Conservation (phyloP, 2,113 vertebrate genomes). For the Xyliphius kryptos region DNA sequence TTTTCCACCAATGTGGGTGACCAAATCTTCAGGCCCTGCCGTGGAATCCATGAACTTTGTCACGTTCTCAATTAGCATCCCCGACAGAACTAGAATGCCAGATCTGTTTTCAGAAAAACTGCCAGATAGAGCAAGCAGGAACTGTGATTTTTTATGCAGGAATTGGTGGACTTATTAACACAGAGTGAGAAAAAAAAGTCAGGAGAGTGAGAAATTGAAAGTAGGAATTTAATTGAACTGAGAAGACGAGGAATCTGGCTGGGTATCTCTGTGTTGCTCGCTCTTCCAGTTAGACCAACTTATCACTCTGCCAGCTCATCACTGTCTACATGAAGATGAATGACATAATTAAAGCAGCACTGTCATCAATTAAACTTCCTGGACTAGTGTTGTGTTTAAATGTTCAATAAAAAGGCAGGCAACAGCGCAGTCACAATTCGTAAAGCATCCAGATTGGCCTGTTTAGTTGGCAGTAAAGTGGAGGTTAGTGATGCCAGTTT, state of each 20-base stretch:
- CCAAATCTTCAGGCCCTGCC: not conserved
- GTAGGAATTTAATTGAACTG: conserved; percentile 22
- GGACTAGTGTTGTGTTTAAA: conserved; percentile 26
- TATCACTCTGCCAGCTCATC: conserved; percentile 30
- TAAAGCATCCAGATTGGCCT: conserved; percentile 25
- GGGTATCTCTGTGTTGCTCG: conserved; percentile 15
- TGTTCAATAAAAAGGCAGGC: conserved; percentile 26
- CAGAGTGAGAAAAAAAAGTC: not conserved
- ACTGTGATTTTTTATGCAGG: not conserved
- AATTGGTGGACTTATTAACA: not conserved
- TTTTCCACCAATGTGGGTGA: conserved; percentile 12
- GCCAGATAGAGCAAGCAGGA: not conserved
- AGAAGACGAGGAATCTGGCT: conserved; percentile 11
- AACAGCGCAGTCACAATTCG: conserved; percentile 33
- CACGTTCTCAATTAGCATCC: not conserved
- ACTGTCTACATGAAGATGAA: conserved; percentile 40
- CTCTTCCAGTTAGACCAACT: conserved; percentile 25
- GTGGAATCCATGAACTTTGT: conserved; percentile 6
- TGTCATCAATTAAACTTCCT: conserved; percentile 43
- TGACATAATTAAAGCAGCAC: conserved; percentile 41
- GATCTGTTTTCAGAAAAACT: not conserved
- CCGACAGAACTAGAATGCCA: not conserved
- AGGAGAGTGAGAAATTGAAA: not conserved
- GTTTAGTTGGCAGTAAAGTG: conserved; percentile 27
- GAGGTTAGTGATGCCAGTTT: conserved; percentile 15